These are phyloP conservation scores for Bombus cullumanus DNA, from an alignment of 1,140 invertebrate genomes.

Conservation along the genomic window DNA sequence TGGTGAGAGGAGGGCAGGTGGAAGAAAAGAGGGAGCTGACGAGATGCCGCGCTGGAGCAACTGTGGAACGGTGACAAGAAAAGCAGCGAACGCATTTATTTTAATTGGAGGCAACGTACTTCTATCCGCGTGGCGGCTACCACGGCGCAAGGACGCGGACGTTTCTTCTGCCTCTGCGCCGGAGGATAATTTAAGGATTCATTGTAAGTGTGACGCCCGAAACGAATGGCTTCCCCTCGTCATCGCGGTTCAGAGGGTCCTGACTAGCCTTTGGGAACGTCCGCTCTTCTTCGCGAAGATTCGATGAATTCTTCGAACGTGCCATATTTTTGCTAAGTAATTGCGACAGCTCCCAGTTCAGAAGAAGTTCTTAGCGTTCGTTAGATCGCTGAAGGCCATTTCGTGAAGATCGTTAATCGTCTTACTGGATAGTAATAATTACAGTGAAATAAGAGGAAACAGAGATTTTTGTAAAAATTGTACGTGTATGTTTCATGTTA, in stretches of 20 bases:
- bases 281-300: background rate
- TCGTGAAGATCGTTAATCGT: background rate
- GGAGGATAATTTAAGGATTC: constrained; percentile 67
- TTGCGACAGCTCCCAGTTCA: too few species aligned
- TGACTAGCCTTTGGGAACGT: constrained; percentile 1
- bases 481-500: too few species aligned
- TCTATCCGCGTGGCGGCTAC: constrained; percentile 35
- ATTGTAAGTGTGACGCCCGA: constrained; percentile 60
- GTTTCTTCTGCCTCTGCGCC: constrained; percentile 26
- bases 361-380: background rate
- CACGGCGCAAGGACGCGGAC: constrained; percentile 54
- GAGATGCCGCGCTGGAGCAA: constrained; percentile 39
- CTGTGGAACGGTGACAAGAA: constrained; percentile 63
- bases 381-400: too few species aligned
- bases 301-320: background rate
- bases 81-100: constrained; percentile 69
- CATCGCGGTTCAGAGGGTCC: constrained; percentile 35
- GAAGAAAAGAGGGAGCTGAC: constrained; percentile 37
- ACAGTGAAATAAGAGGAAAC: too few species aligned
- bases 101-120: constrained; percentile 62
- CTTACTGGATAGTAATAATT: too few species aligned
- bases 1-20: background rate
- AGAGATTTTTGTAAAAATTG: too few species aligned
- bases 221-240: constrained; percentile 62
- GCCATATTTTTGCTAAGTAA: constrained; percentile 19